Evolutionary conservation across 1,140 invertebrate species (phyloP).

Genomic region (Sycophila sp.): DNA sequence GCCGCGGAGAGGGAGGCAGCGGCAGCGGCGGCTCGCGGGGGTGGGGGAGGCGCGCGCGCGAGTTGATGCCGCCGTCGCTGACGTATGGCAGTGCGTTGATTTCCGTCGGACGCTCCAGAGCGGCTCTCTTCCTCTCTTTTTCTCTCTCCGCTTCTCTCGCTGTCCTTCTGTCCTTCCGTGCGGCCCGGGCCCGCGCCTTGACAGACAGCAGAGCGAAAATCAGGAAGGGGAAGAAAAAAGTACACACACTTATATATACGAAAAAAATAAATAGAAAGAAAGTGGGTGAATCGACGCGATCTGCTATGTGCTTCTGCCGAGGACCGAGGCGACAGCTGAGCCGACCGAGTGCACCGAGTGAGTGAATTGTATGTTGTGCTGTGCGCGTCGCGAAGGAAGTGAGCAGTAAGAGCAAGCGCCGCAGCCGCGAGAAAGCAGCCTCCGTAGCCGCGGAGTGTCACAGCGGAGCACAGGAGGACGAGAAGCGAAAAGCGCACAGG

Average conservation of each 20-base stretch:
- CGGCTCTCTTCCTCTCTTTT: background rate
- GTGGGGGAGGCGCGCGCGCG: background rate
- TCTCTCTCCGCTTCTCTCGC: background rate
- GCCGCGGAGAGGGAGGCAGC: conserved; percentile 28
- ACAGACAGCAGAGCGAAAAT: background rate
- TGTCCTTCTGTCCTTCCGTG: background rate
- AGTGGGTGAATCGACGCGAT: background rate
- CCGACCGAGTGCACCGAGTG: background rate
- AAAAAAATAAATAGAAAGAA: too few species aligned
- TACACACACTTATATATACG: too few species aligned
- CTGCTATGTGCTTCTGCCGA: background rate
- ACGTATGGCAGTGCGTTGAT: conserved; percentile 33
- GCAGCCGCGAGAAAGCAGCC: too few species aligned
- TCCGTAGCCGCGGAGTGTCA: background rate
- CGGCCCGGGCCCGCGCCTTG: background rate
- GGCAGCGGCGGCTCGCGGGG: conserved; percentile 26
- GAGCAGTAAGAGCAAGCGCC: too few species aligned
- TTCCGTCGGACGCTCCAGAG: conserved; percentile 31
- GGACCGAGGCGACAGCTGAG: background rate
- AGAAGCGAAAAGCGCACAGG: background rate
- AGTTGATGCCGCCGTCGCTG: conserved; percentile 29
- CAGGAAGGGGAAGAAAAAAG: too few species aligned
- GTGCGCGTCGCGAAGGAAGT: too few species aligned
- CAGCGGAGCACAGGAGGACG: background rate
- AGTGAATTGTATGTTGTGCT: background rate